A percentile compares a stretch with the other conserved stretches of the same genome.
Evolutionary conservation across 2,113 vertebrate genomes (phyloP).

Genomic region (Lepisosteus osseus): DNA sequence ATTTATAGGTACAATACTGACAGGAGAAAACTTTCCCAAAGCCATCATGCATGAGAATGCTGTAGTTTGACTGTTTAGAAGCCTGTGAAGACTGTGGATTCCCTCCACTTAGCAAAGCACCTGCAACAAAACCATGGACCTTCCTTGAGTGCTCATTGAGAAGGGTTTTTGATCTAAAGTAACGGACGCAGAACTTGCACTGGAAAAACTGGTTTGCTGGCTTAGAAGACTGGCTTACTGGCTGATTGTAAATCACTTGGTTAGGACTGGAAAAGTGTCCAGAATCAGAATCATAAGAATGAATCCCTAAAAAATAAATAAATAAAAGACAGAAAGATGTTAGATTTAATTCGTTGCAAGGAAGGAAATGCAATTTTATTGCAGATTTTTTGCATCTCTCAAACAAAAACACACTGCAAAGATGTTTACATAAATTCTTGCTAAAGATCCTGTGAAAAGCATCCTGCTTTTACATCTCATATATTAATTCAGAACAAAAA

Average conservation of each 20-base stretch:
- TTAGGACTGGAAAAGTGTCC: slow-evolving; percentile 73
- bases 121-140: slow-evolving; percentile 75
- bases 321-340: slow-evolving; percentile 16
- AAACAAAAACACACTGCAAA: too few species aligned
- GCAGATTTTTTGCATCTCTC: too few species aligned
- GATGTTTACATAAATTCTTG: too few species aligned
- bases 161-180: slow-evolving; percentile 95
- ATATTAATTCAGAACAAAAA: too few species aligned
- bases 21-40: slow-evolving; percentile 92
- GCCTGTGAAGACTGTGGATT: slow-evolving; percentile 57
- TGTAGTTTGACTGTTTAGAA: slow-evolving; percentile 71
- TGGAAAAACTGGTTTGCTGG: slow-evolving; percentile 85
- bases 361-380: too few species aligned
- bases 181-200: slow-evolving; percentile 96
- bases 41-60: slow-evolving; percentile 74
- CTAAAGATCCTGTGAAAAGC: too few species aligned
- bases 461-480: too few species aligned
- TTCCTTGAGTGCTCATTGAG: slow-evolving; percentile 92
- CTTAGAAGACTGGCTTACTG: slow-evolving; percentile 74
- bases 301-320: slow-evolving; percentile 75
- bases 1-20: slow-evolving; percentile 94
- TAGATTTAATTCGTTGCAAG: neutral
- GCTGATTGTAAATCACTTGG: slow-evolving; percentile 73
- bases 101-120: slow-evolving; percentile 58
- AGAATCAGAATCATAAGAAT: slow-evolving; percentile 70